A percentile compares a stretch with the other conserved stretches of the same genome.
These are phyloP conservation scores for Harmothoe impar DNA, from an alignment of 2,888 invertebrate genomes.

Conservation along the genomic window DNA sequence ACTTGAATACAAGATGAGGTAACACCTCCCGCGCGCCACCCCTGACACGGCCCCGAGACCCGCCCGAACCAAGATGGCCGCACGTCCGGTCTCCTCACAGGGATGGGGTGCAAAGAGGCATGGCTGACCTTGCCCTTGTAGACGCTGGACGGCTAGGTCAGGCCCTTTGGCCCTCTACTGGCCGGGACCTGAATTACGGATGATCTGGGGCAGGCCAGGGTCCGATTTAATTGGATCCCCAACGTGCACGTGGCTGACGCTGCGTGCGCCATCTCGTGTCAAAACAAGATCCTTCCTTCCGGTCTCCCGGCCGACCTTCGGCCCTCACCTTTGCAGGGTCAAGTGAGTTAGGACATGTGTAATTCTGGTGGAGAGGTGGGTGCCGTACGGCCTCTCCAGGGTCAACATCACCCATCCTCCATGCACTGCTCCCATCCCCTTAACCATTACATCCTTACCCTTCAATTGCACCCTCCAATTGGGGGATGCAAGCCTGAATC, in stretches of 20 bases:
- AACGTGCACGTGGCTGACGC: not conserved
- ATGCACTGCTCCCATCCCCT: not conserved
- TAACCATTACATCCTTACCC: not conserved
- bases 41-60: not conserved
- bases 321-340: conserved; percentile 8
- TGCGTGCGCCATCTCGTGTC: not conserved
- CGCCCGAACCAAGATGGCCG: conserved; percentile 10
- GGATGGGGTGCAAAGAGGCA: not conserved
- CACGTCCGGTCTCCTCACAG: not conserved
- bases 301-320: conserved; percentile 5
- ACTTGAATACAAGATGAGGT: conserved; percentile 46
- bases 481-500: not conserved
- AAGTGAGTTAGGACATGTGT: conserved; percentile 42
- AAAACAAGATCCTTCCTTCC: conserved; percentile 43
- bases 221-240: conserved; percentile 37
- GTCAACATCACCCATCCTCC: too few relatives aligned
- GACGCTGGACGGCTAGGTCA: not conserved
- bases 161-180: not conserved
- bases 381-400: not conserved
- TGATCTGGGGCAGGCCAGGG: not conserved
- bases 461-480: not conserved
- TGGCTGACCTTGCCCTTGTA: not conserved
- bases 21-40: not conserved
- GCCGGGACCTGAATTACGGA: not conserved
- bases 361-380: not conserved